A percentile compares a stretch with the other conserved stretches of the same genome.
Conservation (phyloP, 2,888 invertebrate genomes). For the Apomyelois bistriatella region DNA sequence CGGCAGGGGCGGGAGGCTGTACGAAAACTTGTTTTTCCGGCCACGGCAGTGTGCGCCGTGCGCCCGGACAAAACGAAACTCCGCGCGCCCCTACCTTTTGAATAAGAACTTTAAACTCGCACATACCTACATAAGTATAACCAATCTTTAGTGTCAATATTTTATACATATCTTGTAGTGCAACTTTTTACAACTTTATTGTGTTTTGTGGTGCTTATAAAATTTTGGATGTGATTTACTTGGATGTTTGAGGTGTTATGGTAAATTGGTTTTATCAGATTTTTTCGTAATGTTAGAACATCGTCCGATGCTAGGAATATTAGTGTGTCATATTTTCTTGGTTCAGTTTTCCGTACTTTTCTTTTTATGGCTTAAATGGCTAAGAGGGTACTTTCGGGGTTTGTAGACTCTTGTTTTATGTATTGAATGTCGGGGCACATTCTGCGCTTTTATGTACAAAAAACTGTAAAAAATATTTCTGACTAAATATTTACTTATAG, state of each 20-base stretch:
- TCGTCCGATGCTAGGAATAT: constrained; percentile 56
- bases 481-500: too few relatives aligned
- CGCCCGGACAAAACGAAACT: constrained; percentile 33
- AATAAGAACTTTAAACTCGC: constrained; percentile 26
- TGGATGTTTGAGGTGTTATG: constrained; percentile 12
- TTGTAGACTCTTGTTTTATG: constrained; percentile 58
- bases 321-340: constrained; percentile 63
- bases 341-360: constrained; percentile 52
- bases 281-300: constrained; percentile 49
- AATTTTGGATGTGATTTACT: constrained; percentile 14
- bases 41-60: constrained; percentile 68
- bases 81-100: constrained; percentile 27
- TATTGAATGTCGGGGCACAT: constrained; percentile 34
- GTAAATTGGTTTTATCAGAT: constrained; percentile 46
- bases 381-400: constrained; percentile 47
- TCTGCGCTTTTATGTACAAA: background rate
- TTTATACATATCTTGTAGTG: constrained; percentile 11
- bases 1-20: constrained; percentile 68
- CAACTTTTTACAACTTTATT: constrained; percentile 3
- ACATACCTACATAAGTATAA: background rate
- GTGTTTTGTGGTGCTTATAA: constrained; percentile 11
- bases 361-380: constrained; percentile 56
- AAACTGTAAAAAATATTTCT: too few relatives aligned
- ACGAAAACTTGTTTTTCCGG: constrained; percentile 53
- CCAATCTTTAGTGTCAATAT: constrained; percentile 1